Base-by-base conservation (phyloP, 2,888 invertebrate genomes). In the Hermaeophaga mercurialis region DNA sequence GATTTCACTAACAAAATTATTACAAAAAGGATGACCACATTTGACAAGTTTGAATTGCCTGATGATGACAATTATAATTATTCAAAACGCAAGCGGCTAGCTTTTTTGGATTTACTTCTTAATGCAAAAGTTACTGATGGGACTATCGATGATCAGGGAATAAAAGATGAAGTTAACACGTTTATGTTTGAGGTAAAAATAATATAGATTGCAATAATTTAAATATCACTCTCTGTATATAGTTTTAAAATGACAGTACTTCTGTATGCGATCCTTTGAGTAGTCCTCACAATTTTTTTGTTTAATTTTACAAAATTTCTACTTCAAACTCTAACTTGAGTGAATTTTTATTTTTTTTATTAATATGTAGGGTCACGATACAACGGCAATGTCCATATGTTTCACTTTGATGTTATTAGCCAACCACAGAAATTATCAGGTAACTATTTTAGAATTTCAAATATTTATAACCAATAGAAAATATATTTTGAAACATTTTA, bases 101-200 rank as follows among this genome's bases (percentile, higher is more conserved):
- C 69, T 9, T 64, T 73, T 58, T 47, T 73, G 19, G 72, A 72
- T 61, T 48, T 72, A 18, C 38, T 73, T 4, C 44, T 73, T 8
- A 63, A 66, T 45, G 69, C 63, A 0, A 64, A 68, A 53, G 11
- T 61, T 15, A 54, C 48, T 2, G 61, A 64, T n/a, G 65, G 61
- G 2, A 33, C 53, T 28, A 70, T 73, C 26, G 68, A 70, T 43
- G 58, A 66, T 34, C 56, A 65, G 45, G 84, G 83, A 1, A 82
- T 85, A 0, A 79, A 81, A 62, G 84, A 84, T 67, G 85, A 85
- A 75, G 84, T 85, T 1, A 84, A 85, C 58, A 85, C 85, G 0
- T 85, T 85, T 54, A 83, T 84, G 82, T 72, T 72, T 59, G 72
- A 69, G 63, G 71, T 69, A 58, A 43, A 39, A n/a, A n/a, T n/a